Evolutionary conservation across 2,113 vertebrate genomes (phyloP).

Genomic region (Phaethon lepturus): DNA sequence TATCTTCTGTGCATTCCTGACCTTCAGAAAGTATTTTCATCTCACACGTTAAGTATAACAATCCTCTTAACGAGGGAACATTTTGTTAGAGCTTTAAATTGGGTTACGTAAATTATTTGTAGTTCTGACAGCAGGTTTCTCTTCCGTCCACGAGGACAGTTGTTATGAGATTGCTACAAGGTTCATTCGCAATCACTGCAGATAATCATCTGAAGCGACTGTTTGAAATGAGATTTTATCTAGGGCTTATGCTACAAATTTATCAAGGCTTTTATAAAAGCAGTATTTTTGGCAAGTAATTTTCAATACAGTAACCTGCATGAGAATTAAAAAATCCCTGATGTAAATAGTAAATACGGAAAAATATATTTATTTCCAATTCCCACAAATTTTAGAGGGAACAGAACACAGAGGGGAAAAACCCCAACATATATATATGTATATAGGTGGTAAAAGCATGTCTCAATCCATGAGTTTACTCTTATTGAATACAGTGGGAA

Average conservation of each 20-base stretch:
- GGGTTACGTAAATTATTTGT: slow-evolving; percentile 72
- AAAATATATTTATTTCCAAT: neutral
- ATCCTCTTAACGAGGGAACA: slow-evolving; percentile 73
- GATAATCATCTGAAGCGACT: slow-evolving; percentile 38
- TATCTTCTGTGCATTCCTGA: slow-evolving; percentile 50
- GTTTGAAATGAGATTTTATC: slow-evolving; percentile 11
- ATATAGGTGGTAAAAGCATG: neutral
- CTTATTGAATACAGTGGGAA: neutral
- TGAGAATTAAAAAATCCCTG: neutral
- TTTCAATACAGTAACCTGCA: neutral
- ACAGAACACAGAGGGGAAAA: neutral
- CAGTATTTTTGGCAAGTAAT: neutral
- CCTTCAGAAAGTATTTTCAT: slow-evolving; percentile 62
- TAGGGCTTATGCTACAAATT: neutral
- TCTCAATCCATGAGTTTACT: neutral
- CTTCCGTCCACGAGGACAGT: slow-evolving; percentile 37
- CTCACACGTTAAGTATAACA: slow-evolving; percentile 65
- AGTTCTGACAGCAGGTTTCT: slow-evolving; percentile 59
- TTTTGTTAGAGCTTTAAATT: slow-evolving; percentile 74
- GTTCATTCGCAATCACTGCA: slow-evolving; percentile 38
- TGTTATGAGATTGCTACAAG: slow-evolving; percentile 34
- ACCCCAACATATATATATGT: rapidly evolving
- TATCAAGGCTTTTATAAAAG: neutral
- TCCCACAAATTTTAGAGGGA: neutral
- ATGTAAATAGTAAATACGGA: neutral